Evolutionary conservation across 2,797 vertebrate species (phyloP), one percentile per base, ranked within the genome.

Genomic region (Lutjanus campechanus): DNA sequence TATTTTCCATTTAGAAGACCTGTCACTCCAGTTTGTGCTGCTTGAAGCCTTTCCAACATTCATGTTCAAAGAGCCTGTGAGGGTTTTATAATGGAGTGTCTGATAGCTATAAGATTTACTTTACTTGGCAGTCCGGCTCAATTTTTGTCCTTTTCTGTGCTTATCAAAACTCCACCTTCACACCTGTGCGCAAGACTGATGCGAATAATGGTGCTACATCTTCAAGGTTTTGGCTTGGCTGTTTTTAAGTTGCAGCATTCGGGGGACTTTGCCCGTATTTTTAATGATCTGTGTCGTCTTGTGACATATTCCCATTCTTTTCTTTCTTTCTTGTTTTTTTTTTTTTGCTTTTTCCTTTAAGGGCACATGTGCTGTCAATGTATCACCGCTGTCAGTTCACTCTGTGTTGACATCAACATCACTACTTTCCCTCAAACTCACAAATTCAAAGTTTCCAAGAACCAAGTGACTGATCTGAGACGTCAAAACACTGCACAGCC

Each of bases 121-220:
- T 29, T 69, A 43, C 56, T 78, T n/a, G 11, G 40, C 44, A 60
- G 54, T 54, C 76, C 67, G 44, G 72, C 61, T 61, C 64, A 22
- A 64, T 55, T 63, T 71, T 15, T 77, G 66, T 72, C 73, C 20
- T 73, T 79, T 62, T 88, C 73, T 68, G 29, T 50, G 61, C 81
- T 83, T 76, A 87, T 91, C 81, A 83, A 87, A 84, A 71, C 77
- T 54, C 19, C 69, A 73, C 49, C 76, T 60, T 76, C 44, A 74
- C 59, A 79, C 61, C 62, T 70, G 20, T 49, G 65, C 46, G 53
- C 46, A 66, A 44, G 64, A 68, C 56, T 50, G 58, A 76, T 50
- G 58, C 15, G 60, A 29, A 62, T 67, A 58, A 70, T 44, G 19
- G 15, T n/a, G 15, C n/a, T 15, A 29, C n/a, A 43, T 46, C 20